phyloP scores from a whole-genome alignment of 2,113 vertebrate genomes.

The Dolichallabes microphthalmus region DNA sequence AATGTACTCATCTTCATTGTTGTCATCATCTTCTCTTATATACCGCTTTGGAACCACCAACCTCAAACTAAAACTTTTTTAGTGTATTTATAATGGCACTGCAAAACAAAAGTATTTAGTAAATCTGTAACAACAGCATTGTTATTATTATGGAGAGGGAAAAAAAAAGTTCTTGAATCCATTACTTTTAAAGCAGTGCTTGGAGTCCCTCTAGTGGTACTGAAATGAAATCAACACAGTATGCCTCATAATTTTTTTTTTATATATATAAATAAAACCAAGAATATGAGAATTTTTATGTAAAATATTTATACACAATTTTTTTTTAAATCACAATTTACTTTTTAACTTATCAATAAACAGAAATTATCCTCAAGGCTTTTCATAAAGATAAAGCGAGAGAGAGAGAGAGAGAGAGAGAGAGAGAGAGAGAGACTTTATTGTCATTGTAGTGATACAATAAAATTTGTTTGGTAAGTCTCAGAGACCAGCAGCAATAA shows the following conservation, averaged over 20 bases:
- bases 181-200: neutral
- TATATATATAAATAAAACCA: neutral
- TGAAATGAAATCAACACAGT: neutral
- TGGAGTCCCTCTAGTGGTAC: neutral
- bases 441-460: no score
- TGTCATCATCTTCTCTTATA: neutral
- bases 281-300: no score
- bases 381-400: no score
- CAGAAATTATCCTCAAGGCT: neutral
- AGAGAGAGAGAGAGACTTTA: no score
- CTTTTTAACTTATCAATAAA: neutral
- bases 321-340: neutral
- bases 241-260: neutral
- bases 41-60: no score
- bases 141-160: neutral
- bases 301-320: no score
- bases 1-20: neutral
- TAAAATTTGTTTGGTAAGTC: no score
- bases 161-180: neutral
- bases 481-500: no score
- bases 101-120: neutral
- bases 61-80: neutral
- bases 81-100: neutral
- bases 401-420: no score
- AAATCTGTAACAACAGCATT: neutral